These are phyloP conservation scores for Drosophila kuntzei DNA, from an alignment of 2,888 invertebrate genomes.

Conservation along the genomic window DNA sequence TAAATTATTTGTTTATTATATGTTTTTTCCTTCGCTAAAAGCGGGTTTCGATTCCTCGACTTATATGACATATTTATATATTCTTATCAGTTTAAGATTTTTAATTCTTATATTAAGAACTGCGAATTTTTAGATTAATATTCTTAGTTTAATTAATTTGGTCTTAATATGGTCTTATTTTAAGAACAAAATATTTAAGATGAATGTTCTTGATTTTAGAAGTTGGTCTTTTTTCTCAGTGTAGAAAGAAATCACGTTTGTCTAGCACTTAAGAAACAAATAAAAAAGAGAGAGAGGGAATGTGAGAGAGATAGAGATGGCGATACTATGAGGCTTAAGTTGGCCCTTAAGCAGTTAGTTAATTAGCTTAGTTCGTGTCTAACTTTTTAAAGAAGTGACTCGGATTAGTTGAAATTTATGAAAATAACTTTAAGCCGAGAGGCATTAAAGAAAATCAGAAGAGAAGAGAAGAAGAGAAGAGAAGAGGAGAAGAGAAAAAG, in stretches of 20 bases:
- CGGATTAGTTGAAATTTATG: constrained; percentile 31
- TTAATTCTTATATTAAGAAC: too few species aligned
- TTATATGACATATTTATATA: too few species aligned
- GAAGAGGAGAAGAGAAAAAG: not conserved
- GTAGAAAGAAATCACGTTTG: constrained; percentile 7
- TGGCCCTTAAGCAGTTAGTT: constrained; percentile 44
- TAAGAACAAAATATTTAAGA: too few species aligned
- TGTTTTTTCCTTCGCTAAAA: too few species aligned
- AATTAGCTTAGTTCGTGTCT: constrained; percentile 49
- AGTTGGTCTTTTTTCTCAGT: too few species aligned
- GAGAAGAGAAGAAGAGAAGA: not conserved
- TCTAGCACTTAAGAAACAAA: not conserved
- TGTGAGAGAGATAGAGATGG: not conserved
- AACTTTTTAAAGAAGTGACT: constrained; percentile 26
- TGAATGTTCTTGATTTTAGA: too few species aligned
- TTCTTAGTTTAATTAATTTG: too few species aligned
- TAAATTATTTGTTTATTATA: too few species aligned
- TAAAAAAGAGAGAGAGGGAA: not conserved
- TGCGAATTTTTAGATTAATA: too few species aligned
- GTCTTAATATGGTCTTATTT: too few species aligned
- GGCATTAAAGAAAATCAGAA: not conserved
- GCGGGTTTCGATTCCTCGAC: too few species aligned
- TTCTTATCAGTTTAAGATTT: too few species aligned
- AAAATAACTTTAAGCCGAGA: constrained; percentile 30
- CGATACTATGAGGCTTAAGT: constrained; percentile 21